Evolutionary conservation across 37 sponge, comb jelly and placozoan species (phyloP), one percentile per base, ranked within the genome.

Genomic region (Dysidea cf. avara): DNA sequence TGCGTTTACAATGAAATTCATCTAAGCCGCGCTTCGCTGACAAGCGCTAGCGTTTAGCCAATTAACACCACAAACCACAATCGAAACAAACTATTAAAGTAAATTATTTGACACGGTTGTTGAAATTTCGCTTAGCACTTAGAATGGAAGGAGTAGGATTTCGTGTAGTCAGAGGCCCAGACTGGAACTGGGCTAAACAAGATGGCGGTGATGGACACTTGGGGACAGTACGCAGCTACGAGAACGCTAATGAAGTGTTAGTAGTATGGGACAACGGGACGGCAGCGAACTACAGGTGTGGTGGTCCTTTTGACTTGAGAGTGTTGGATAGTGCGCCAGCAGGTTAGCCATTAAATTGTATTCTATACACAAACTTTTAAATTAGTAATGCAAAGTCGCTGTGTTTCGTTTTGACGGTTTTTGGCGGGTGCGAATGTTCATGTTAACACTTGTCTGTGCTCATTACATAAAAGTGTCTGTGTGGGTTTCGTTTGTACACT

Each of bases 161-260:
- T 21, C 60, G 92, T 16, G 92, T 91, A 4, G 84, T 91, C 1
- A 83, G 92, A 13, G 92, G 92, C 0, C 92, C 92, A 18, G 92
- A 91, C 55, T 91, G 92, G 92, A 77, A 86, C 40, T 91, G 92
- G 92, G 82, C 78, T 39, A 82, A 86, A 47, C 92, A 86, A 38
- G 92, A 91, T 40, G 90, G 92, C 26, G 89, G 92, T 28, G 92
- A 91, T 11, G 89, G 92, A 5, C 83, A 77, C 29, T 80, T 87
- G 0, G 92, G 92, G 25, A 91, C 89, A 3, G 68, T 91, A 17
- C 35, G 80, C 16, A 73, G 77, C 47, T 87, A 71, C 30, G 90
- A 91, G 31, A 66, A 60, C 53, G 62, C 56, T 2, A 74, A 78
- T 28, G 92, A 91, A 40, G 92, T 87, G 0, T 24, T 83, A 38